These are phyloP conservation scores for Porites divaricata DNA, from an alignment of 92 coral and sea anemone genomes.

Conservation along the genomic window DNA sequence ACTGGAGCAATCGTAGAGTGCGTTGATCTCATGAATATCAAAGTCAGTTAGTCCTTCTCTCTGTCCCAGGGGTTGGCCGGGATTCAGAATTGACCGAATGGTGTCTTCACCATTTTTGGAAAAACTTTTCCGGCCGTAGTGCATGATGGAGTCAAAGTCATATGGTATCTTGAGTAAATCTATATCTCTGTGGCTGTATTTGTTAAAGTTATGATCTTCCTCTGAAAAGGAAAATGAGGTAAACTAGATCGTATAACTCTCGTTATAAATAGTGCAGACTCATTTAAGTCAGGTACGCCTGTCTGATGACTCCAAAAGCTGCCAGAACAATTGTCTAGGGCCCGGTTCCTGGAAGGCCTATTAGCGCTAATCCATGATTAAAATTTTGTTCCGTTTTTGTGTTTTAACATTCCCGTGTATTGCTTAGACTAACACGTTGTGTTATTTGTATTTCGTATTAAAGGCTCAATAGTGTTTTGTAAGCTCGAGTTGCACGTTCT, in stretches of 20 bases:
- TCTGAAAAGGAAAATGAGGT: constrained; percentile 25
- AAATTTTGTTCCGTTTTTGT: no score
- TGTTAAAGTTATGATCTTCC: constrained; percentile 76
- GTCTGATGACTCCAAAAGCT: no score
- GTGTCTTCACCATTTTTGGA: constrained; percentile 77
- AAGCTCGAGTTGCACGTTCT: no score
- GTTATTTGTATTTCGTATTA: no score
- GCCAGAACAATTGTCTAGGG: no score
- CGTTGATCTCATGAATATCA: constrained; percentile 80
- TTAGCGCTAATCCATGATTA: no score
- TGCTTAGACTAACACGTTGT: no score
- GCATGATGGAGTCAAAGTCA: constrained; percentile 90
- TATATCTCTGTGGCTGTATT: constrained; percentile 67
- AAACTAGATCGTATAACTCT: background rate
- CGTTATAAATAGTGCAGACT: no score
- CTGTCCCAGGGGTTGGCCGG: constrained; percentile 68
- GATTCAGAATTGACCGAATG: constrained; percentile 61
- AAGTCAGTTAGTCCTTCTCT: constrained; percentile 68
- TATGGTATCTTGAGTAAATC: constrained; percentile 75
- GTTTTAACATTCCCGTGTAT: no score
- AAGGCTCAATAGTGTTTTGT: no score
- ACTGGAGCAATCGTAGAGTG: constrained; percentile 88
- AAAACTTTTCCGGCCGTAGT: constrained; percentile 80
- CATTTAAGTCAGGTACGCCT: no score
- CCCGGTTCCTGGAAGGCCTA: no score